phyloP scores from a whole-genome alignment of 2,888 invertebrate genomes.

The Hypolimnas misippus region DNA sequence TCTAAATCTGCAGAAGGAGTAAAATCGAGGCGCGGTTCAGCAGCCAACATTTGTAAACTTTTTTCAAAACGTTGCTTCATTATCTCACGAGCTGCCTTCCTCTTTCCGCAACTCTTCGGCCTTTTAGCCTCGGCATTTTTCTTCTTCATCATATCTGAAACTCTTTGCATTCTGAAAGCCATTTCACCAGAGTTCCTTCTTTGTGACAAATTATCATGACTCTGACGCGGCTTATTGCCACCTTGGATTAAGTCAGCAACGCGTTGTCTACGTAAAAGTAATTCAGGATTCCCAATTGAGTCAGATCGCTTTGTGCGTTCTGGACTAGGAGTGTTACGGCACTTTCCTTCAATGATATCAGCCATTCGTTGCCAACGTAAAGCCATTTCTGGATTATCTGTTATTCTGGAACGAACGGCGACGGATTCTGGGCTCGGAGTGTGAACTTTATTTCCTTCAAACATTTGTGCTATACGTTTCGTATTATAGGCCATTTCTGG shows the following conservation, averaged over 20 bases:
- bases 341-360: conserved; percentile 69
- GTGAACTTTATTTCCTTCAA: conserved; percentile 62
- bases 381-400: conserved; percentile 61
- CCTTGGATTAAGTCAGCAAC: conserved; percentile 67
- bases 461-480: conserved; percentile 65
- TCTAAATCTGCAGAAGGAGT: conserved; percentile 88
- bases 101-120: conserved; percentile 57
- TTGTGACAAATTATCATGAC: conserved; percentile 46
- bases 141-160: conserved; percentile 90
- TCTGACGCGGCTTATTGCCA: conserved; percentile 47
- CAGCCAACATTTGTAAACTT: conserved; percentile 93
- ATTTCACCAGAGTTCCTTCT: conserved; percentile 67
- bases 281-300: conserved; percentile 63
- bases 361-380: conserved; percentile 66
- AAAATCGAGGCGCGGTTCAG: conserved; percentile 86
- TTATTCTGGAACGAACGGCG: conserved; percentile 55
- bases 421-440: conserved; percentile 62
- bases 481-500: conserved; percentile 58
- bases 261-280: conserved; percentile 65
- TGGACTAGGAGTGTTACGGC: conserved; percentile 59
- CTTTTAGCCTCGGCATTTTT: conserved; percentile 78
- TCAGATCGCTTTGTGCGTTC: conserved; percentile 58
- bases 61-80: conserved; percentile 93
- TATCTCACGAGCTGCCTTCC: conserved; percentile 82
- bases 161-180: conserved; percentile 87